A percentile compares a stretch with the other conserved stretches of the same genome.
These are phyloP conservation scores for Acrocera orbiculus DNA, from an alignment of 2,888 invertebrate genomes.

Conservation along the genomic window DNA sequence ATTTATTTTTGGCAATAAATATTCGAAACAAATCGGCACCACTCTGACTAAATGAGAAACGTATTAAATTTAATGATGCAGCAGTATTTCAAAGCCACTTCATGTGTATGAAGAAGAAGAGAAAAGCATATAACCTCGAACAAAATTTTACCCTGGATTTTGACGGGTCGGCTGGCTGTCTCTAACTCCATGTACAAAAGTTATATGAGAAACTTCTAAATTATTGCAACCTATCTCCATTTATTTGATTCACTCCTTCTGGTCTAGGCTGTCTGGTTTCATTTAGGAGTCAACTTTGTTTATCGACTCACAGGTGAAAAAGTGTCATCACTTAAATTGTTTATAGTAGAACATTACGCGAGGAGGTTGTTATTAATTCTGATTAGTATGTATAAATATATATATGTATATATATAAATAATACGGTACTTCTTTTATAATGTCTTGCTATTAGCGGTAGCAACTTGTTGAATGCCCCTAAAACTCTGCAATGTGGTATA, in stretches of 20 bases:
- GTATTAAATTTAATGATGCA: slow-evolving; percentile 35
- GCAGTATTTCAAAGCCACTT: slow-evolving; percentile 33
- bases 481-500: no score
- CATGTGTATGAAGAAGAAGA: slow-evolving; percentile 9
- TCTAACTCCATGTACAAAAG: not conserved
- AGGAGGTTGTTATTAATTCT: slow-evolving; percentile 11
- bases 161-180: not conserved
- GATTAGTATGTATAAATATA: no score
- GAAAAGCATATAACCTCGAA: no score
- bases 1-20: slow-evolving; percentile 26
- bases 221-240: no score
- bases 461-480: no score
- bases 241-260: not conserved
- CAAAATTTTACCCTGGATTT: not conserved
- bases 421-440: no score
- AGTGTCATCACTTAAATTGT: slow-evolving; percentile 9
- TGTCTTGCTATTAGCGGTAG: no score
- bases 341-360: slow-evolving; percentile 8
- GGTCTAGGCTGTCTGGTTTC: not conserved
- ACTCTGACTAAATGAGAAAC: slow-evolving; percentile 34
- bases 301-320: slow-evolving; percentile 9
- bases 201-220: no score
- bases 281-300: slow-evolving; percentile 1
- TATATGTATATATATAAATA: no score
- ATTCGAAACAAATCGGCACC: slow-evolving; percentile 34